Base-by-base conservation (phyloP, 1,140 invertebrate genomes). In the Pseudomyrmex concolor region DNA sequence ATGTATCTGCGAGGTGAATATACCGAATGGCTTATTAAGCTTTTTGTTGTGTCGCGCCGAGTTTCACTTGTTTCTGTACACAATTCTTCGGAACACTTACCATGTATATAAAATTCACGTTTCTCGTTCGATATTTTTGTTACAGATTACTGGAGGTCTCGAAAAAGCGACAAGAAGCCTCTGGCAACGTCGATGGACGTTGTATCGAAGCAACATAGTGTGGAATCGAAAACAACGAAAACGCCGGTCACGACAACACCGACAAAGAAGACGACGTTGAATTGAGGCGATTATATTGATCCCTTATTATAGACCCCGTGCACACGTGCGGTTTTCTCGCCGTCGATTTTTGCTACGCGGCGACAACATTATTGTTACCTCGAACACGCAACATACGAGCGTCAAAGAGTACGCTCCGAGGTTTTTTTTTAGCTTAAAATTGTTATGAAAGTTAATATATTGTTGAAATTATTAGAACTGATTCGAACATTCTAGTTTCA, bases 111-210 rank as follows among this genome's bases (percentile, higher is more conserved):
- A 55, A 45, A 9, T 25, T 70, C 15, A 70, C 15, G 12, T 19
- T 34, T 43, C 9, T 10, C 2, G 25, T 85, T 85, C 54, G 10
- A 86, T 25, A 78, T 78, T 83, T 48, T 87, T 89, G 45, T 93
- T 93, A 51, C 93, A 94, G 93, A 94, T 87, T 93, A 91, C 45
- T 94, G 92, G 93, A 90, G 92, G 72, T 84, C 91, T 57, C 89
- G 93, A 25, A 94, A 94, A 80, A 72, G 87, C 74, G 93, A 94
- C 3, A 94, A 93, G 83, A 94, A 93, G 17, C 89, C 89, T 8
- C 17, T 89, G 13, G 76, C 80, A 1, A 34, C 89, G 1, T 80
- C 88, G 45, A 8, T 73, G 17, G 92, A 92, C 19, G 22, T 34
- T 7, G 34, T 72, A 3, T 22, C 84, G n/a, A 92, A 91, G 54